phyloP scores from a whole-genome alignment of 2,888 invertebrate genomes.

The Panzeria rudis region DNA sequence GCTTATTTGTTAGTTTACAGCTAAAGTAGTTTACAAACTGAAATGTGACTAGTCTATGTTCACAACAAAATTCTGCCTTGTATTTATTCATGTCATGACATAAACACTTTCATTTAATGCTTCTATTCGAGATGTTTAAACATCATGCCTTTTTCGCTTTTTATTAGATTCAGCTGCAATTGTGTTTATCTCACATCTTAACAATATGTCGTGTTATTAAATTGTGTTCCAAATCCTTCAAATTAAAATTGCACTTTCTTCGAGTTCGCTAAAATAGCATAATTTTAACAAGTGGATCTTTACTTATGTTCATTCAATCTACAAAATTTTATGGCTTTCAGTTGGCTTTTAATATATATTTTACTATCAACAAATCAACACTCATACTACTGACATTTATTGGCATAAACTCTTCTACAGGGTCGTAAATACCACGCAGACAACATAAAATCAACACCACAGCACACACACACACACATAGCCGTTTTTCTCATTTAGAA shows the following conservation, averaged over 20 bases:
- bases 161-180: neutral
- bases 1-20: too few relatives aligned
- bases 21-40: too few relatives aligned
- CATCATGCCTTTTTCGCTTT: neutral
- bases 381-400: conserved; percentile 47
- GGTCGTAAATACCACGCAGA: conserved; percentile 52
- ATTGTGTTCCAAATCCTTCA: neutral
- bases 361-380: conserved; percentile 45
- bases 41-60: too few relatives aligned
- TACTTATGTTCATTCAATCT: neutral
- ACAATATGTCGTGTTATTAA: neutral
- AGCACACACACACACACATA: conserved; percentile 32
- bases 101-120: too few relatives aligned
- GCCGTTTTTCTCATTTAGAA: conserved; percentile 53
- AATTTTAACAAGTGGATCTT: neutral
- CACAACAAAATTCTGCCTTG: too few relatives aligned
- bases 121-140: too few relatives aligned
- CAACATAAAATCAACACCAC: conserved; percentile 63
- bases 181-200: neutral
- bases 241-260: conserved; percentile 30
- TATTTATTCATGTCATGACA: too few relatives aligned
- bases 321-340: conserved; percentile 63
- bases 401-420: conserved; percentile 40
- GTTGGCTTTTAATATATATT: conserved; percentile 62
- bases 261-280: neutral